A percentile compares a stretch with the other conserved stretches of the same genome.
Conservation (phyloP, 2,888 invertebrate genomes). For the Trisateles emortualis region DNA sequence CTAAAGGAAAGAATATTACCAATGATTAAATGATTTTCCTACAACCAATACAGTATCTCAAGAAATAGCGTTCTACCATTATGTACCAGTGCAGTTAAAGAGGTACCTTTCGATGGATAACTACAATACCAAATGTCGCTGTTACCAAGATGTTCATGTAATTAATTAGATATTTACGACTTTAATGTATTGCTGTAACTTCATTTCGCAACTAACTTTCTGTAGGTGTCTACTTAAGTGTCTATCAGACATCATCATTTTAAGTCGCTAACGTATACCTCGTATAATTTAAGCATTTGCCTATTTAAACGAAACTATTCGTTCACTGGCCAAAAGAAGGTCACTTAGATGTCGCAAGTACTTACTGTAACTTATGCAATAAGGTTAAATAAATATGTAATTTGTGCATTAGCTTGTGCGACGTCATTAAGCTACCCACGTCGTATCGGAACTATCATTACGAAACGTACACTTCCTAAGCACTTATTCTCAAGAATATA, state of each 20-base stretch:
- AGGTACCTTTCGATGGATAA: background rate
- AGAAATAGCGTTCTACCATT: too few species aligned
- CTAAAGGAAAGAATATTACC: background rate
- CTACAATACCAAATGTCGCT: background rate
- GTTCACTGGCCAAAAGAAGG: conserved; percentile 30
- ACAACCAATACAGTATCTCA: too few species aligned
- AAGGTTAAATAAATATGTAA: conserved; percentile 48
- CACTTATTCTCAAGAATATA: conserved; percentile 46
- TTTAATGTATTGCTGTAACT: background rate
- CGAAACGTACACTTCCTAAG: conserved; percentile 67
- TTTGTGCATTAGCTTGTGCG: conserved; percentile 48
- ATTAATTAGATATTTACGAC: background rate
- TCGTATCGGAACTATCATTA: conserved; percentile 58
- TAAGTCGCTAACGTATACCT: background rate
- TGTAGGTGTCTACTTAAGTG: background rate
- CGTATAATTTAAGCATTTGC: conserved; percentile 14
- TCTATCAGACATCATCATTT: background rate
- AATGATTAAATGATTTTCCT: too few species aligned
- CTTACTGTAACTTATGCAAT: conserved; percentile 33
- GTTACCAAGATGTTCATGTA: background rate
- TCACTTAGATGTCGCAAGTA: conserved; percentile 28
- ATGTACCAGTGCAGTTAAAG: background rate
- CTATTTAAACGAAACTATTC: conserved; percentile 24
- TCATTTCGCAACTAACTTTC: background rate
- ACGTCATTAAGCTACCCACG: conserved; percentile 58